A percentile compares a stretch with the other conserved stretches of the same genome.
phyloP scores from a whole-genome alignment of 2,888 invertebrate species.

The Euplagia quadripunctaria region DNA sequence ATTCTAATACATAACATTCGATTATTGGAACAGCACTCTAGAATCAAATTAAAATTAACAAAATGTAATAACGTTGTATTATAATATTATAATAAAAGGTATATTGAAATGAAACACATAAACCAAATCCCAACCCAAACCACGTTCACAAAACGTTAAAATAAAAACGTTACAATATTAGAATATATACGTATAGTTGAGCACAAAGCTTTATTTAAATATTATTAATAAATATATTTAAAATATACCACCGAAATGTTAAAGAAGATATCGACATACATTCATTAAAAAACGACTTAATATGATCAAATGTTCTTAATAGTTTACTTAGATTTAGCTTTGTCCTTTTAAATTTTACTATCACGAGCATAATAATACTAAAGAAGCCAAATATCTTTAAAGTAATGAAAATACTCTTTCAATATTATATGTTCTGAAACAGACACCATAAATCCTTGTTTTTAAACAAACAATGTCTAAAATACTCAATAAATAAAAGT shows the following conservation, averaged over 20 bases:
- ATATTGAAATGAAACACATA: constrained; percentile 61
- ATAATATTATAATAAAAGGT: constrained; percentile 22
- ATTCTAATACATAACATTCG: not conserved
- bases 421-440: too few species aligned
- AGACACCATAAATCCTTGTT: too few species aligned
- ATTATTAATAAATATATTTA: not conserved
- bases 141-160: constrained; percentile 72
- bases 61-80: constrained; percentile 10
- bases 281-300: not conserved
- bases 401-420: too few species aligned
- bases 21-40: constrained; percentile 16
- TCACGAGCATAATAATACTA: too few species aligned
- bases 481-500: not conserved
- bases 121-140: constrained; percentile 83
- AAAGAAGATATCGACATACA: too few species aligned
- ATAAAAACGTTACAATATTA: constrained; percentile 61
- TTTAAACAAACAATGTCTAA: too few species aligned
- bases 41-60: not conserved
- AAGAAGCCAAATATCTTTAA: too few species aligned
- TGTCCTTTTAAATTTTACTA: too few species aligned
- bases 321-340: too few species aligned
- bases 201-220: constrained; percentile 53
- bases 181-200: constrained; percentile 57
- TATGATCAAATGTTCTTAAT: too few species aligned
- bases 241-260: not conserved